Evolutionary conservation across 2,113 vertebrate genomes (phyloP), one percentile per base, ranked within the genome.

Genomic region (Phrynosoma platyrhinos): DNA sequence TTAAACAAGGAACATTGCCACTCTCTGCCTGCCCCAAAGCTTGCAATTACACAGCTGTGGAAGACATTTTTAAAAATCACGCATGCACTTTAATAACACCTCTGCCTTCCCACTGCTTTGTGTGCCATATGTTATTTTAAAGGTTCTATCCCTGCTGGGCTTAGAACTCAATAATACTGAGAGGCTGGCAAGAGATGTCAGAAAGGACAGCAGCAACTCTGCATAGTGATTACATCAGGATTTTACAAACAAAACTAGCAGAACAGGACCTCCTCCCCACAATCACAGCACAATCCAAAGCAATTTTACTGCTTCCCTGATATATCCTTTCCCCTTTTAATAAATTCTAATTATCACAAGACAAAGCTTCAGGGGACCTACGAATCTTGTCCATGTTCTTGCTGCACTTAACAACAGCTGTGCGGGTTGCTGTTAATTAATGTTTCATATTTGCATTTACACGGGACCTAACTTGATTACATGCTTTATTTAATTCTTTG

Each of bases 1-100:
- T 36, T 3, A 0, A 20, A 18, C 84, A 1, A 82, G 82, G 84
- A 82, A 84, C 2, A 68, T 82, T 75, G 55, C 80, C 83, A 83
- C 42, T 52, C 55, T 79, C 89, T 62, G 13, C 78, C 84, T 82
- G 32, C 58, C 0, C 30, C 79, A 92, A 91, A 90, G 75, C 89
- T 84, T 47, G 85, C 86, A 92, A 85, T 93, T 85, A 89, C 90
- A 81, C 86, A 88, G 93, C 91, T 87, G 82, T 85, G 81, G 47
- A 66, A 69, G 55, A 9, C 52, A 14, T 86, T 79, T 13, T 32
- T 0, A 32, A 91, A 85, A 81, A 87, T 14, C 25, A 76, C 14
- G 5, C 14, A 18, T 64, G 25, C 79, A n/a, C 76, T 88, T 88
- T n/a, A 89, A 36, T 53, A 83, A 71, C 84, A 84, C 40, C 90